A percentile compares a stretch with the other conserved stretches of the same genome.
phyloP scores from a whole-genome alignment of 2,113 vertebrate species.

The Galemys pyrenaicus region DNA sequence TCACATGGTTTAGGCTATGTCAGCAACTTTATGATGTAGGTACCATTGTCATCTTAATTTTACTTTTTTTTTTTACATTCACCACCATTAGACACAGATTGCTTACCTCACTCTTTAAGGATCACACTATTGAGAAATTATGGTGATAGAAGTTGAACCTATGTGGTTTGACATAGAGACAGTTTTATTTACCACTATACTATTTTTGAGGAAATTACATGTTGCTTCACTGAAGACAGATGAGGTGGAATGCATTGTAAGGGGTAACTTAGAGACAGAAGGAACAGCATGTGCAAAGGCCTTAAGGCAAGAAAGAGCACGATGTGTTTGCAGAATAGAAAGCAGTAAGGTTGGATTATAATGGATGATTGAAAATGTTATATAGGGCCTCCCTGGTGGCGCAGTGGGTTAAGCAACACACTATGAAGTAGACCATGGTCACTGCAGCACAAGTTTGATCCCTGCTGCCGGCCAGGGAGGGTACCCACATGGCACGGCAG shows the following conservation, averaged over 20 bases:
- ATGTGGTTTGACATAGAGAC: background rate
- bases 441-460: no score
- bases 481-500: no score
- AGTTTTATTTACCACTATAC: background rate
- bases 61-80: background rate
- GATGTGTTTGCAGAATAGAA: slow-evolving; percentile 16
- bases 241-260: background rate
- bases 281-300: background rate
- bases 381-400: no score
- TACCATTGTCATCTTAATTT: background rate
- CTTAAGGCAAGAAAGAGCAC: slow-evolving; percentile 7
- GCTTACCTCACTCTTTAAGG: background rate
- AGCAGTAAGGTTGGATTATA: background rate
- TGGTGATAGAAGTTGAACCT: background rate
- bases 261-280: background rate
- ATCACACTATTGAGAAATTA: background rate
- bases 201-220: slow-evolving; percentile 42
- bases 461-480: no score
- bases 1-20: background rate
- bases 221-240: background rate
- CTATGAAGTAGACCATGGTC: no score
- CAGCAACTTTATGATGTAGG: background rate
- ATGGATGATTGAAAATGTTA: slow-evolving; percentile 13
- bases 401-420: no score
- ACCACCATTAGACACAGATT: background rate